Evolutionary conservation across 2,888 invertebrate genomes (phyloP), one percentile per base, ranked within the genome.

Genomic region (Halocaridina rubra): DNA sequence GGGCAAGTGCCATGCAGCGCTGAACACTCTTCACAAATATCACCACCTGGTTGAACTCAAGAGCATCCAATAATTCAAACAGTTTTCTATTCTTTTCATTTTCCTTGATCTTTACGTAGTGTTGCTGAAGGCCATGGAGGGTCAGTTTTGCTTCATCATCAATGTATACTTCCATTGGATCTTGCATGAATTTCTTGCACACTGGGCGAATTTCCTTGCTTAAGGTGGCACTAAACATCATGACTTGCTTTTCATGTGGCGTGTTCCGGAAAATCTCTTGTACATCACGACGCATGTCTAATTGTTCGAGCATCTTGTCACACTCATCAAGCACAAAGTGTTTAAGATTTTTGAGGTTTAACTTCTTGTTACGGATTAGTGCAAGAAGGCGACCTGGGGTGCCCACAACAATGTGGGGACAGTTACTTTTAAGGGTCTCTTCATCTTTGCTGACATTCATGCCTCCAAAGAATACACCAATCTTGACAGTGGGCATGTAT

Each of bases 111-210:
- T 99, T 99, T 72, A 99, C 98, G 91, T 99, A 99, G 92, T 99
- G 99, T 90, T 99, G 99, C 91, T 98, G 98, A 88, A 99, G 93
- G 88, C 99, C 99, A 90, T 99, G 99, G 89, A 99, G 93, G 0
- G 99, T 99, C 89, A 99, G 93, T 92, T 99, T 99, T 76, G 99
- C 98, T 93, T 99, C 99, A 91, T 99, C 99, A 90, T 99, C 99
- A 61, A 99, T 99, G 92, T 99, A 99, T 72, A 99, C 98, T 93
- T 99, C 99, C 98, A 99, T 98, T 5, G 99, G 99, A 95, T 97
- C 98, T 95, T 99, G 99, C 99, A 99, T 99, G 92, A 99, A 99
- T 92, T 98, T 99, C 94, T 99, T 99, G 96, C 99, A 99, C 91
- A 99, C 98, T 82, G 98, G 98, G 89, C 99, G 95, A 91, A 99